Evolutionary conservation across 2,113 vertebrate species (phyloP).

Genomic region (Panurus biarmicus): DNA sequence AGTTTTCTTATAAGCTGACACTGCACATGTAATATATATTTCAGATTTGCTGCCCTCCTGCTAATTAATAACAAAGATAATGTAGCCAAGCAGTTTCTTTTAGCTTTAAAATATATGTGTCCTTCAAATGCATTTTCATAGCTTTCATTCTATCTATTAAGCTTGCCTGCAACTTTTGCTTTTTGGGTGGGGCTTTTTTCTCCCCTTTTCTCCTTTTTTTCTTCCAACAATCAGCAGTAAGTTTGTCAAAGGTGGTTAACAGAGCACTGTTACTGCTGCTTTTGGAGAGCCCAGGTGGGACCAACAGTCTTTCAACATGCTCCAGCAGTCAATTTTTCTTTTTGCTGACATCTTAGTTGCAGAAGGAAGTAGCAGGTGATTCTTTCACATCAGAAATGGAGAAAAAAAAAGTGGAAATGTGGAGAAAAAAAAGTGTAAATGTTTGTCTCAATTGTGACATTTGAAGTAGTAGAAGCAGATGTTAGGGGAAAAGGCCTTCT

Average conservation of each 20-base stretch:
- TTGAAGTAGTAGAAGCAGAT: neutral
- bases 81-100: neutral
- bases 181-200: rapidly evolving
- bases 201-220: neutral
- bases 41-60: neutral
- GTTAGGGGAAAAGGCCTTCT: neutral
- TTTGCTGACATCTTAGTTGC: neutral
- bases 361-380: neutral
- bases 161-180: neutral
- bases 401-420: too few relatives aligned
- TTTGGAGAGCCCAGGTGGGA: neutral
- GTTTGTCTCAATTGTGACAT: rapidly evolving
- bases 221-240: neutral
- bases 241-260: neutral
- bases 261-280: neutral
- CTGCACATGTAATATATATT: neutral
- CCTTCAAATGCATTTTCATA: neutral
- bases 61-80: neutral
- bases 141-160: neutral
- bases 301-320: neutral
- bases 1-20: neutral
- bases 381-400: neutral
- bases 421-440: neutral
- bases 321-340: neutral
- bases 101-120: neutral